Evolutionary conservation across 2,797 vertebrate genomes (phyloP).

Genomic region (Lophura swinhoii): DNA sequence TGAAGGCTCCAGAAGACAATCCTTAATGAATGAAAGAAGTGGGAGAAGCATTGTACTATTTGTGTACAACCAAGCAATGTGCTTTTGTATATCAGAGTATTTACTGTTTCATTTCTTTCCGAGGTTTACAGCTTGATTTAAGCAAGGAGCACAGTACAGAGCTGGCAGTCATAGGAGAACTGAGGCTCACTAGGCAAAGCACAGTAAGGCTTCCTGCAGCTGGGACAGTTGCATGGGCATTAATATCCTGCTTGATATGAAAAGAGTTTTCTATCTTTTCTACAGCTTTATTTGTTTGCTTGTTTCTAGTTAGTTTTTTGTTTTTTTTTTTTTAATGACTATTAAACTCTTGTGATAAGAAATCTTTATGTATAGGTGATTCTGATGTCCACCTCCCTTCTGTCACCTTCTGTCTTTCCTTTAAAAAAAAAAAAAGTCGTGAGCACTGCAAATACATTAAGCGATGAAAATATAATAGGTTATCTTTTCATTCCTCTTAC

Average conservation of each 20-base stretch:
- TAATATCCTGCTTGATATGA: background rate
- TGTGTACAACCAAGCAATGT: background rate
- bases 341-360: background rate
- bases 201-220: background rate
- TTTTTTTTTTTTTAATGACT: background rate
- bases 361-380: background rate
- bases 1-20: background rate
- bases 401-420: background rate
- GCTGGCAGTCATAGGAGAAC: background rate
- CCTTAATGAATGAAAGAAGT: background rate
- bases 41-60: background rate
- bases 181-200: background rate
- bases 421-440: background rate
- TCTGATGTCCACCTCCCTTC: background rate
- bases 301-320: background rate
- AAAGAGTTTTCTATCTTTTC: background rate
- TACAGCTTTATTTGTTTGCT: background rate
- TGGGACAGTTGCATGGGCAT: background rate
- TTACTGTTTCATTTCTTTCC: background rate
- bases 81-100: background rate
- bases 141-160: background rate
- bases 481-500: background rate
- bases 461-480: background rate
- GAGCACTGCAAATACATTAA: background rate
- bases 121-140: background rate